These are phyloP conservation scores for Scolopax rusticola DNA, from an alignment of 2,797 vertebrate genomes.

Conservation along the genomic window DNA sequence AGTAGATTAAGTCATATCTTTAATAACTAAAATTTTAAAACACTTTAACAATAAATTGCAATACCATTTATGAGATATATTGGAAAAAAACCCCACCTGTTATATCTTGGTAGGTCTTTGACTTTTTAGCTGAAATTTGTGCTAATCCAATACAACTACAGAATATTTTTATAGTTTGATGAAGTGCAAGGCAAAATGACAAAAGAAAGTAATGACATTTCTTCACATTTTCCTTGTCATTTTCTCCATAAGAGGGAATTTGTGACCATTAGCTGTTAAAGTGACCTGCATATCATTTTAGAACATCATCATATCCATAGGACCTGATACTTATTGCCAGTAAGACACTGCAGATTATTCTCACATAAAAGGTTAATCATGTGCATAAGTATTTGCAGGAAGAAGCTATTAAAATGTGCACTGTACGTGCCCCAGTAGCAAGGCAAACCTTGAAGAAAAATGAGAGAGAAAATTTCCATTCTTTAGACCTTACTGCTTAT, in stretches of 20 bases:
- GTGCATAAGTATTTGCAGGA: conserved; percentile 32
- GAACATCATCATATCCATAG: neutral
- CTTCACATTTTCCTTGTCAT: conserved; percentile 22
- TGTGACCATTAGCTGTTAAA: conserved; percentile 22
- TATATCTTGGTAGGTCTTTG: neutral
- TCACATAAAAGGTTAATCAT: conserved; percentile 37
- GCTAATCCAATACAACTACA: neutral
- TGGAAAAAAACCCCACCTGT: fast-evolving
- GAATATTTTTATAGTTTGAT: neutral
- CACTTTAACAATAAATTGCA: neutral
- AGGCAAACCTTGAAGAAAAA: conserved; percentile 43
- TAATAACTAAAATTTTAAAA: neutral
- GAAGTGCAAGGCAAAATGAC: neutral
- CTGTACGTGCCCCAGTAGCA: neutral
- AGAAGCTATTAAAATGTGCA: conserved; percentile 24
- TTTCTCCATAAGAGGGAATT: conserved; percentile 11
- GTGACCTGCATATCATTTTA: neutral
- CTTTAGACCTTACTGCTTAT: neutral
- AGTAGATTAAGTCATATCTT: neutral
- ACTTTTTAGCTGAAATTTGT: neutral
- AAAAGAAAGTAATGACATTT: neutral
- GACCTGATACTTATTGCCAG: neutral
- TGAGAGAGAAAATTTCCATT: neutral
- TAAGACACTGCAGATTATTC: conserved; percentile 3
- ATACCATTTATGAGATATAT: neutral